Evolutionary conservation across 2,113 vertebrate species (phyloP), one percentile per base, ranked within the genome.

Genomic region (Mixornis gularis): DNA sequence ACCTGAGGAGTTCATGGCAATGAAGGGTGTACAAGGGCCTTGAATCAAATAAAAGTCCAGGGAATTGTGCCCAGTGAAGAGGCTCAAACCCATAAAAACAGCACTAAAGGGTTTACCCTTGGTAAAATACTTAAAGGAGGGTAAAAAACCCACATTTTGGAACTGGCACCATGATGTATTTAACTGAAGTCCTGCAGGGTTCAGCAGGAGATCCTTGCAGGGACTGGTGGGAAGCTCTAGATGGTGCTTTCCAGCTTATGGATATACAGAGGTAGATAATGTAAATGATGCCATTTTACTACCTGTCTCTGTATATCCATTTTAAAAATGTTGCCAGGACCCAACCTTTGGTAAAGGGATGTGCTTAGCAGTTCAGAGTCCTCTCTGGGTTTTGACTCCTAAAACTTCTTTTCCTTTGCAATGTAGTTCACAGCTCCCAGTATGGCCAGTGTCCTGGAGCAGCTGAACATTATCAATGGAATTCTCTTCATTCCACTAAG

Each of bases 401-500:
- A 40, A 71, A 74, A 16, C 18, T 59, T 12, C 10, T 49, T 62
- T 19, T 34, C 25, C 79, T 73, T 79, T 43, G 3, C 0, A 0
- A 53, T 46, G 20, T 91, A 99, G 99, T 99, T 99, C 98, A 99
- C 99, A 49, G 99, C 99, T 89, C 99, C 99, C 95, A 99, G 98
- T 96, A 99, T 99, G 99, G 98, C 99, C 94, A 99, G 98, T 71
- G 98, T 99, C 89, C 95, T 99, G 97, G 99, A 99, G 68, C 99
- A 99, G 97, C 98, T 99, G 89, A 99, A 99, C 56, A 98, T 99
- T 89, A 99, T 99, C 97, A 99, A 99, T 5, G 99, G 99, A 91
- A 99, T 99, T 96, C 99, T 99, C 96, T 99, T 99, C 97, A 99
- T 99, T 98, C 99, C 99, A 46, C 98, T 99, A 97, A 99, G 99